phyloP scores from a whole-genome alignment of 2,113 vertebrate species.

The Neolamprologus tretocephalus region DNA sequence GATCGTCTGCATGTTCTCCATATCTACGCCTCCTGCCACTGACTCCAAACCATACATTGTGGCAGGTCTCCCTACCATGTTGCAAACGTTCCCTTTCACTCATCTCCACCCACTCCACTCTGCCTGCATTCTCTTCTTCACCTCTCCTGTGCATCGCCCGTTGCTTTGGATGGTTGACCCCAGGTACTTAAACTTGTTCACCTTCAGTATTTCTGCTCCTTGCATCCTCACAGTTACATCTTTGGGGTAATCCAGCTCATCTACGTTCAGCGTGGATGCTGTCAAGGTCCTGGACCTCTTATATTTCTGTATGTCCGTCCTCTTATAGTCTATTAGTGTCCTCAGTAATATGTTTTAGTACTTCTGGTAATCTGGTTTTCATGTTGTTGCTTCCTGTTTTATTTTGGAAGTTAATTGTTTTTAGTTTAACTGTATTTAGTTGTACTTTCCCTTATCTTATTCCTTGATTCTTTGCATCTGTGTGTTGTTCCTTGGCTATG shows the following conservation, averaged over 20 bases:
- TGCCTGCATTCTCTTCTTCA: neutral
- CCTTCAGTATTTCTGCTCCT: neutral
- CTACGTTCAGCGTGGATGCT: fast-evolving
- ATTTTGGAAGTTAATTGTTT: neutral
- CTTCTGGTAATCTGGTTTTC: neutral
- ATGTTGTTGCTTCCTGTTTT: neutral
- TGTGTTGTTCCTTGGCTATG: neutral
- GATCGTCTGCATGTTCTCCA: neutral
- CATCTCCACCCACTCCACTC: neutral
- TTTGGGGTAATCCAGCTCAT: neutral
- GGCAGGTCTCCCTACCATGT: neutral
- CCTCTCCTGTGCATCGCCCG: neutral
- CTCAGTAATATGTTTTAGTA: neutral
- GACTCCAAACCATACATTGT: neutral
- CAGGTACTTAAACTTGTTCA: neutral
- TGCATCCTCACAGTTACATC: neutral
- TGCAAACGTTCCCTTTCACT: neutral
- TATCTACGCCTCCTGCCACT: neutral
- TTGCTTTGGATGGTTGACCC: neutral
- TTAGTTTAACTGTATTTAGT: neutral
- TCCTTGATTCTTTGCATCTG: neutral
- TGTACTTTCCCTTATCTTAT: neutral
- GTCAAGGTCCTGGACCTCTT: neutral
- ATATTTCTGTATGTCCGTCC: neutral
- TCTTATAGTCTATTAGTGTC: neutral